These are phyloP conservation scores for Dinomys branickii DNA, from an alignment of 2,113 vertebrate species.

Conservation along the genomic window DNA sequence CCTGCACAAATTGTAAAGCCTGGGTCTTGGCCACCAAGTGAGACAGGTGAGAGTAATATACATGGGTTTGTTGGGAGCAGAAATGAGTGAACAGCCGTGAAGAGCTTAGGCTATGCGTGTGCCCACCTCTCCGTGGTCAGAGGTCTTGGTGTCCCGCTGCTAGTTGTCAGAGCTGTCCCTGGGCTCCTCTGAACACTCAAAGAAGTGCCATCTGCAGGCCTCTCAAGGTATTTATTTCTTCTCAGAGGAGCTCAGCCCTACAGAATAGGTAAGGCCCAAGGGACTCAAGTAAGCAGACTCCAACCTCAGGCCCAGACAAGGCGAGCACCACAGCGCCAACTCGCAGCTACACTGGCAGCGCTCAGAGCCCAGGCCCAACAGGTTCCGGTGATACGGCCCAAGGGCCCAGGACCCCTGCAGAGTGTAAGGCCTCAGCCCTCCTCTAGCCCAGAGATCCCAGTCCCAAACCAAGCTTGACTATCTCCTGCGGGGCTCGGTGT, in stretches of 20 bases:
- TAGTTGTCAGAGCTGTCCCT: neutral
- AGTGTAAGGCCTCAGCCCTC: too few relatives aligned
- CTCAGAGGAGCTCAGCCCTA: neutral
- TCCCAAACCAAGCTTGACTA: neutral
- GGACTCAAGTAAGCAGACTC: neutral
- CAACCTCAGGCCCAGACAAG: neutral
- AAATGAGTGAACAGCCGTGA: neutral
- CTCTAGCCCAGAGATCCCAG: neutral
- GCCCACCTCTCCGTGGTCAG: neutral
- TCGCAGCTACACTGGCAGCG: neutral
- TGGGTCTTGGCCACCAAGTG: neutral
- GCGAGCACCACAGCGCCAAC: neutral
- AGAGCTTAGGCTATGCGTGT: rapidly evolving
- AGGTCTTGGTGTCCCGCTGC: neutral
- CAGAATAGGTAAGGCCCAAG: neutral
- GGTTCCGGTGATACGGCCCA: neutral
- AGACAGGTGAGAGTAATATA: neutral
- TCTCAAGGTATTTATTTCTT: neutral
- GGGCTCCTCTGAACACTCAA: neutral
- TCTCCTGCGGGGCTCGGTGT: neutral
- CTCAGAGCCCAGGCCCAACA: neutral
- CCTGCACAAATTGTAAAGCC: neutral
- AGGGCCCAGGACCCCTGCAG: neutral
- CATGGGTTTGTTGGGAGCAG: neutral
- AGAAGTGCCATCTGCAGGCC: too few relatives aligned